phyloP scores from a whole-genome alignment of 2,113 vertebrate species.

The Dipodomys stephensi region DNA sequence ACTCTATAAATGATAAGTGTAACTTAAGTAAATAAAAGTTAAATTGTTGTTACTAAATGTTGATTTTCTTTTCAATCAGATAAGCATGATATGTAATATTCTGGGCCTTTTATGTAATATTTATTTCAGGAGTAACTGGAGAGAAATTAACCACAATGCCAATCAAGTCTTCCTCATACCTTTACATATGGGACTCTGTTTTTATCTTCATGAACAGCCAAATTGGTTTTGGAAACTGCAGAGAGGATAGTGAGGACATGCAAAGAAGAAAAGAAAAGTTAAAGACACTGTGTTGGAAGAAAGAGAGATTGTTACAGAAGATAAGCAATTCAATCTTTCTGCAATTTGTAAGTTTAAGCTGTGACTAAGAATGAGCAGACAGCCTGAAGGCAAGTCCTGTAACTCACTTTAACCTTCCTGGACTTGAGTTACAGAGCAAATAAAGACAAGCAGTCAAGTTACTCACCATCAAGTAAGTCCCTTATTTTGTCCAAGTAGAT shows the following conservation, averaged over 20 bases:
- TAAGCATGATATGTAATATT: conserved; percentile 38
- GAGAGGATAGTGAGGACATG: conserved; percentile 39
- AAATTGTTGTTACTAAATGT: conserved; percentile 19
- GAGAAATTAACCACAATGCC: not conserved
- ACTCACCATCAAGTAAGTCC: conserved; percentile 96
- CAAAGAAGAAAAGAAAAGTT: conserved; percentile 68
- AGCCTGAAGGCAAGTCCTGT: not conserved
- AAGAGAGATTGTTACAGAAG: conserved; percentile 19
- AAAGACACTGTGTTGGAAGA: conserved; percentile 2
- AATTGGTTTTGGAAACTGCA: conserved; percentile 93
- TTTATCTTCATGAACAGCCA: conserved; percentile 94
- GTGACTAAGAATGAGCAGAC: not conserved
- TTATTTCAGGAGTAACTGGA: not conserved
- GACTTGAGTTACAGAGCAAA: not conserved
- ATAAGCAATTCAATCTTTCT: not conserved
- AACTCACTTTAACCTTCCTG: not conserved
- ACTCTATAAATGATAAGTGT: not conserved
- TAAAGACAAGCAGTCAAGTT: conserved; percentile 41
- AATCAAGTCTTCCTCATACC: conserved; percentile 83
- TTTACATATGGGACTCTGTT: conserved; percentile 94
- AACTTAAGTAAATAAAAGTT: not conserved
- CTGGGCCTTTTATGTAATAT: not conserved
- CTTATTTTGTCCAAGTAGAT: conserved; percentile 99
- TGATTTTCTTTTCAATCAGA: conserved; percentile 29
- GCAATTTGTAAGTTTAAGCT: conserved; percentile 18